Percentiles rank a stretch among this genome's conserved stretches.
Conservation (phyloP, 2,888 invertebrate genomes). For the Ptychoptera contaminata region DNA sequence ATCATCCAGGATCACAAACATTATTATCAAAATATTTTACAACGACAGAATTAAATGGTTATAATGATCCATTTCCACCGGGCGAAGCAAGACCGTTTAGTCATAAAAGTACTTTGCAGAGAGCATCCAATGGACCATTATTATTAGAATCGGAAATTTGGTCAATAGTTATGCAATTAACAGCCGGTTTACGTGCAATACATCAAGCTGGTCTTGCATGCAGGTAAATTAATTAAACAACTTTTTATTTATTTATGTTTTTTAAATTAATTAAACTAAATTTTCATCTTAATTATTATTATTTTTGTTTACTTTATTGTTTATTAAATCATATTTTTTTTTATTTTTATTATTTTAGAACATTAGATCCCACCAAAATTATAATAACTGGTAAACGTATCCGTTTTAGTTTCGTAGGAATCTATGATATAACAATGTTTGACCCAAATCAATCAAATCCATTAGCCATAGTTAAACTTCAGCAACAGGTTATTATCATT, state of each 20-base stretch:
- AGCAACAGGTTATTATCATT: slow-evolving; percentile 35
- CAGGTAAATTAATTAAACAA: slow-evolving; percentile 37
- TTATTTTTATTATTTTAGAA: slow-evolving; percentile 33
- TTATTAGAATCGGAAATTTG: slow-evolving; percentile 86
- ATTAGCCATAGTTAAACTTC: slow-evolving; percentile 48
- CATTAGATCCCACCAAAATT: slow-evolving; percentile 85
- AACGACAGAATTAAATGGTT: slow-evolving; percentile 42
- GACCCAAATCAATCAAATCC: slow-evolving; percentile 54
- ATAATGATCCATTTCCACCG: slow-evolving; percentile 64
- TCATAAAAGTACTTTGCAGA: slow-evolving; percentile 31
- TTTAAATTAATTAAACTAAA: neutral
- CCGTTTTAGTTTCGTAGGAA: slow-evolving; percentile 64
- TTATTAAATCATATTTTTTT: slow-evolving; percentile 3
- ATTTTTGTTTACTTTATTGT: neutral
- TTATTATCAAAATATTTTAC: slow-evolving; percentile 73
- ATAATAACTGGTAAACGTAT: slow-evolving; percentile 63
- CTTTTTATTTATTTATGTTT: neutral
- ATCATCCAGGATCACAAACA: slow-evolving; percentile 81
- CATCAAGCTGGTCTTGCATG: slow-evolving; percentile 55
- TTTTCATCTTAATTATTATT: slow-evolving; percentile 9
- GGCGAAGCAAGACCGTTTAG: slow-evolving; percentile 49
- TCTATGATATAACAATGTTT: slow-evolving; percentile 64
- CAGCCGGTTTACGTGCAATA: slow-evolving; percentile 80
- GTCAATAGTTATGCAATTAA: slow-evolving; percentile 90
- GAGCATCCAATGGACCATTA: slow-evolving; percentile 48